Conservation (phyloP, 2,797 vertebrate species). For the Myoxocephalus aenaeus region DNA sequence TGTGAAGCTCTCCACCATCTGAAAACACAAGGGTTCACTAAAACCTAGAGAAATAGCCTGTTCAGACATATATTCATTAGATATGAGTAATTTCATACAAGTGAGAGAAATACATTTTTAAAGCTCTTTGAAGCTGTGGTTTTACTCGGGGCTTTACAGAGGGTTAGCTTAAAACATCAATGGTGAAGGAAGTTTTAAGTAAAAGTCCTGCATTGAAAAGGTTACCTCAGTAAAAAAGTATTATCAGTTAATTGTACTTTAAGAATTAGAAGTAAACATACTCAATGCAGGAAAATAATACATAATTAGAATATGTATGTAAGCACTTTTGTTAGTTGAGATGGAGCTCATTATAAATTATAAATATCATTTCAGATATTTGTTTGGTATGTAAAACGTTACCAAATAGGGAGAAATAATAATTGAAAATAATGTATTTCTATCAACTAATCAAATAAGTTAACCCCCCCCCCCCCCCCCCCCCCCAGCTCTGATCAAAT, state of each 20-base stretch:
- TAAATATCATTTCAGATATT: too few species aligned
- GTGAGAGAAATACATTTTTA: not conserved
- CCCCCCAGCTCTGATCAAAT: too few species aligned
- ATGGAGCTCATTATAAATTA: too few species aligned
- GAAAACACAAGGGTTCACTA: not conserved
- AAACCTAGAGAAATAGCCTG: not conserved
- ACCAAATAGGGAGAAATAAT: not conserved
- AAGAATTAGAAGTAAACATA: not conserved
- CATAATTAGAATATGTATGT: not conserved
- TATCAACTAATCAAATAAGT: not conserved
- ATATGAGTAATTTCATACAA: not conserved
- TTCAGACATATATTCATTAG: not conserved
- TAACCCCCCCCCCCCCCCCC: too few species aligned
- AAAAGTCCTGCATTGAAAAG: not conserved
- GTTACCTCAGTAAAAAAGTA: not conserved
- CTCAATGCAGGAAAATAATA: not conserved
- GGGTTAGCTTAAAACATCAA: not conserved
- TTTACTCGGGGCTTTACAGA: not conserved
- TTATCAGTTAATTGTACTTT: not conserved
- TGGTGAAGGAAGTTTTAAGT: not conserved
- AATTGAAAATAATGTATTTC: too few species aligned
- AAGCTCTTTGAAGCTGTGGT: not conserved
- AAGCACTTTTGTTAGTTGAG: not conserved
- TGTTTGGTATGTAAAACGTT: not conserved
- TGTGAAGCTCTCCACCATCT: slow-evolving; percentile 9